Conservation (phyloP, 1,140 invertebrate species). For the Magallana ariakensis region DNA sequence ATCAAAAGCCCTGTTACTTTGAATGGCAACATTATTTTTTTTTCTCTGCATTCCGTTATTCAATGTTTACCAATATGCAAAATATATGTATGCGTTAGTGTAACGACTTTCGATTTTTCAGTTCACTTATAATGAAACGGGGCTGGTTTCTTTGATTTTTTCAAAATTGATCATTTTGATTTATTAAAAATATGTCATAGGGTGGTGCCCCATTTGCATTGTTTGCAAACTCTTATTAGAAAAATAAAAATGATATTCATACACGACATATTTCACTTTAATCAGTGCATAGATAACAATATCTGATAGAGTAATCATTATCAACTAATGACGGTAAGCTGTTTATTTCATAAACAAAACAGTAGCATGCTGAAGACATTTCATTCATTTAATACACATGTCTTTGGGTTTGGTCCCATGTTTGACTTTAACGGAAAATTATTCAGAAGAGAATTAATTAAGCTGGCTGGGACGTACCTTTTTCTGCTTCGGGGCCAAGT, state of each 20-base stretch:
- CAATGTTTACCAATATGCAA: too few relatives aligned
- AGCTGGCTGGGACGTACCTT: not conserved
- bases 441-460: not conserved
- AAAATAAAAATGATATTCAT: not conserved
- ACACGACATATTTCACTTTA: too few relatives aligned
- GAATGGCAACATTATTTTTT: too few relatives aligned
- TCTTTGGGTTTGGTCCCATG: not conserved
- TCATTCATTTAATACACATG: conserved; percentile 32
- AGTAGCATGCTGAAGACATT: not conserved
- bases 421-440: not conserved
- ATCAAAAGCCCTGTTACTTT: too few relatives aligned
- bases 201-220: conserved; percentile 13
- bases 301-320: not conserved
- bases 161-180: too few relatives aligned
- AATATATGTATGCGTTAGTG: too few relatives aligned
- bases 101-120: too few relatives aligned
- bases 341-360: not conserved
- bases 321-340: too few relatives aligned
- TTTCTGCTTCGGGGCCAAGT: not conserved
- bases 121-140: too few relatives aligned
- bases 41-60: too few relatives aligned
- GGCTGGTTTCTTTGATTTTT: too few relatives aligned
- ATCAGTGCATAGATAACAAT: not conserved
- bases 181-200: not conserved
- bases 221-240: not conserved